Base-by-base conservation (phyloP, 2,797 vertebrate species). In the Aulostomus chinensis region DNA sequence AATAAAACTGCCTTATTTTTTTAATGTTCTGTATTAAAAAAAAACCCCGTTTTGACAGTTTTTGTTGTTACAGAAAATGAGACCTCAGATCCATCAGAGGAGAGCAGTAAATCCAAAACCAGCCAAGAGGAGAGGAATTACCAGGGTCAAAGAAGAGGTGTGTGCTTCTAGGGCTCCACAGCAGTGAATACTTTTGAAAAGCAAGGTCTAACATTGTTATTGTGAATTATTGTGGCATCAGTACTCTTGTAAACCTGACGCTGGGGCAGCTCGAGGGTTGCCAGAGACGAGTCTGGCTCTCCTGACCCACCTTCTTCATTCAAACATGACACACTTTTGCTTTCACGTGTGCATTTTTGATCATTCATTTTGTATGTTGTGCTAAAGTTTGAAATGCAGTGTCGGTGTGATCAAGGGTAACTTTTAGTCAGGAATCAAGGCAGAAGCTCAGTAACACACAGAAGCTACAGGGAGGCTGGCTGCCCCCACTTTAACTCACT, bases 51-150 rank as follows among this genome's bases (percentile, higher is more conserved):
- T 58, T 4, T 68, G 7, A 76, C 49, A 45, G 66, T 80, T 73
- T 73, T 76, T 43, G 26, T 79, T 76, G 68, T 84, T 59, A 73
- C 86, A 98, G 96, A 97, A 71, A 96, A 92, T 75, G 94, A 96
- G 57, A 89, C 89, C 24, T 92, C 91, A 1, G 85, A 92, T 38
- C 89, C 92, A 33, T 94, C 94, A 0, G 68, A 92, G 22, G 93
- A 95, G 50, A 96, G 94, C 78, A 93, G 85, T 33, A 95, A 88
- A 89, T 94, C 94, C 0, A 95, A 93, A 68, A 90, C 92, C 26
- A 91, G 88, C 65, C 90, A 91, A 0, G 94, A 97, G 43, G 94
- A 96, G 22, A 91, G 58, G 14, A 83, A 63, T 0, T 42, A 63
- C 29, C 83, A 90, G 29, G 74, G 42, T 39, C 74, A 83, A 39